Evolutionary conservation across 2,888 invertebrate species (phyloP).

Genomic region (Andrena dorsata): DNA sequence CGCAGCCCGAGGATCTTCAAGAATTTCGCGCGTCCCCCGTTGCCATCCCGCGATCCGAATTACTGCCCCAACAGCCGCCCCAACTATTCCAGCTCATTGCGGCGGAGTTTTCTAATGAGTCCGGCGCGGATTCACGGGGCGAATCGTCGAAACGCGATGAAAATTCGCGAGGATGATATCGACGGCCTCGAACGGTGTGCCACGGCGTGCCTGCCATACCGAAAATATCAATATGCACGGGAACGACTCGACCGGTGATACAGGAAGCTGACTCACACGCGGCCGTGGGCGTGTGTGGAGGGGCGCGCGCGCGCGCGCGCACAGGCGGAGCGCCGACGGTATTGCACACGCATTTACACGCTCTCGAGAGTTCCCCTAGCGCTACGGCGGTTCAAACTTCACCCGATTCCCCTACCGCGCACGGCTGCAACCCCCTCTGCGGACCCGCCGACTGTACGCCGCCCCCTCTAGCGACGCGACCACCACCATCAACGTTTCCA

Average conservation of each 20-base stretch:
- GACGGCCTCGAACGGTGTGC: background rate
- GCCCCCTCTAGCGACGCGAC: constrained; percentile 51
- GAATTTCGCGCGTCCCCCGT: constrained; percentile 31
- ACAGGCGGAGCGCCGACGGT: constrained; percentile 45
- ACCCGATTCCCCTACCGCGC: constrained; percentile 19
- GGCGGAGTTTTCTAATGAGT: background rate
- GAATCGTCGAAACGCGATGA: constrained; percentile 13
- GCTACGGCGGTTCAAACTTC: background rate
- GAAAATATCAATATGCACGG: constrained; percentile 74
- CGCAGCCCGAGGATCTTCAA: background rate
- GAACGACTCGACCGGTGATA: constrained; percentile 64
- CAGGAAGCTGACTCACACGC: constrained; percentile 75
- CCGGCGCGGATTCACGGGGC: background rate
- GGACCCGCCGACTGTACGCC: constrained; percentile 5
- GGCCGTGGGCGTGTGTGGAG: constrained; percentile 20
- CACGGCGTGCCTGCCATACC: constrained; percentile 41
- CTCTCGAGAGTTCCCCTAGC: constrained; percentile 56
- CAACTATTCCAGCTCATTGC: background rate
- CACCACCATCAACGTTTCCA: constrained; percentile 11
- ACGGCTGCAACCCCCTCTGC: constrained; percentile 43
- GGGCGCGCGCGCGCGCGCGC: constrained; percentile 3
- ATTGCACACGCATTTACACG: constrained; percentile 72
- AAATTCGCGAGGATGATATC: constrained; percentile 23
- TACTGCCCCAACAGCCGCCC: background rate
- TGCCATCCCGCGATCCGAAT: constrained; percentile 1